These are phyloP conservation scores for Luidia sarsii DNA, from an alignment of 53 echinoderm and acorn worm species.

Conservation along the genomic window DNA sequence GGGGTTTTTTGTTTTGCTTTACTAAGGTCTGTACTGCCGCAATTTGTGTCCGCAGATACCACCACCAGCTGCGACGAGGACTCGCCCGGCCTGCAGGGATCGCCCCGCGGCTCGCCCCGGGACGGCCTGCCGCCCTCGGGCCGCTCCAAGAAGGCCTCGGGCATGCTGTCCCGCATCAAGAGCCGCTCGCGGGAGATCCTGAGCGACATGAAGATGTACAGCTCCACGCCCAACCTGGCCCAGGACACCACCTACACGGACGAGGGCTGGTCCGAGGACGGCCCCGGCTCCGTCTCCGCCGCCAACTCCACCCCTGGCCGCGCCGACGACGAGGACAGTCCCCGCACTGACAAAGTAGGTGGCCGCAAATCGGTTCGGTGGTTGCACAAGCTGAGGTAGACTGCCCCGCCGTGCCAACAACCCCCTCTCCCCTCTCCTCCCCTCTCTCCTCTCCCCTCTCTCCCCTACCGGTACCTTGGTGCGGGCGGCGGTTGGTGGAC, in stretches of 20 bases:
- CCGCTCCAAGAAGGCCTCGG: constrained; percentile 30
- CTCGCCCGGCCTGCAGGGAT: background rate
- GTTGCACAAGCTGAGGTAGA: constrained; percentile 56
- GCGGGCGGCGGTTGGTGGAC: too few species aligned
- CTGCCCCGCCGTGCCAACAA: constrained; percentile 4
- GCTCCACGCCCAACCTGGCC: constrained; percentile 80
- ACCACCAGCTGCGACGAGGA: constrained; percentile 46
- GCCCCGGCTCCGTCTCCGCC: background rate
- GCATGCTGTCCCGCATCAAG: constrained; percentile 91
- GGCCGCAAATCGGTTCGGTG: constrained; percentile 54
- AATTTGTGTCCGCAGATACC: background rate
- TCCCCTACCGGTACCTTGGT: too few species aligned
- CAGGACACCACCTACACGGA: constrained; percentile 51
- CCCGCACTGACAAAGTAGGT: constrained; percentile 76
- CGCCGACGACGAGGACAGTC: too few species aligned
- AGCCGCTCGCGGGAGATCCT: constrained; percentile 95
- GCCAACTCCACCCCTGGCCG: background rate
- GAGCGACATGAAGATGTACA: constrained; percentile 74
- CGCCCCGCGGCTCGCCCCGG: constrained; percentile 12
- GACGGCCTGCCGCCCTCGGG: constrained; percentile 27
- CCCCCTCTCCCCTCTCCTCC: background rate
- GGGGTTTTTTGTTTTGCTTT: background rate
- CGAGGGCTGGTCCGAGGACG: constrained; percentile 54
- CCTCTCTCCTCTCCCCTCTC: background rate
- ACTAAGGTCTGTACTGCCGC: background rate